phyloP scores from a whole-genome alignment of 2,113 vertebrate species.

The Chrysemys picta region DNA sequence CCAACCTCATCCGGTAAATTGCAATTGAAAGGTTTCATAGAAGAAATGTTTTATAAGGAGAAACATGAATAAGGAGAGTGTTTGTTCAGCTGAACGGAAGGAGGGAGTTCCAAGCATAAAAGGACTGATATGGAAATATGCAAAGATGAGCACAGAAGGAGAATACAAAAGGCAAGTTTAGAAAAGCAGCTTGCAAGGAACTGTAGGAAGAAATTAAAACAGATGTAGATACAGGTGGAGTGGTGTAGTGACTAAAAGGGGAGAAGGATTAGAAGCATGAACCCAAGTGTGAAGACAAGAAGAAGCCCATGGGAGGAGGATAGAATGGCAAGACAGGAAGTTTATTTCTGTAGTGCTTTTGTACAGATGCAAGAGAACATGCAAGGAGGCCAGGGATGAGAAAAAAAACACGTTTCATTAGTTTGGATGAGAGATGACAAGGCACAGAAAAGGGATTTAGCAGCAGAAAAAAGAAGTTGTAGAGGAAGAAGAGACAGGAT shows the following conservation, averaged over 20 bases:
- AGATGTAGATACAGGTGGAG: not conserved
- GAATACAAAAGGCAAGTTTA: not conserved
- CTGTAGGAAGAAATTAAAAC: not conserved
- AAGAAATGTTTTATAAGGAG: not conserved
- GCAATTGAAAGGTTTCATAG: not conserved
- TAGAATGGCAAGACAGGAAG: not conserved
- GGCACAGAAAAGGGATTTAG: not conserved
- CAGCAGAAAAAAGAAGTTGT: not conserved
- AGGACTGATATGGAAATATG: not conserved
- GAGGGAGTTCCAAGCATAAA: not conserved
- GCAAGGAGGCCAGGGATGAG: not conserved
- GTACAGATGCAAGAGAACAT: not conserved
- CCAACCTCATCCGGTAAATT: not conserved
- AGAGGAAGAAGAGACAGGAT: not conserved
- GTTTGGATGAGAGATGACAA: not conserved
- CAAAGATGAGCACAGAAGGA: not conserved
- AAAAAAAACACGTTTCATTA: not conserved
- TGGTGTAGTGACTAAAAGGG: not conserved
- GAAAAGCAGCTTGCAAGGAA: not conserved
- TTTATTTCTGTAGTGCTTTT: not conserved
- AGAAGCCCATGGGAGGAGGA: not conserved
- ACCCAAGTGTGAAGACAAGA: not conserved
- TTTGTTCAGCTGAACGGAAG: not conserved
- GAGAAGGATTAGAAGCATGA: not conserved
- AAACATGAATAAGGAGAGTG: not conserved